Conservation (phyloP, 2,888 invertebrate genomes). For the Rapana venosa region DNA sequence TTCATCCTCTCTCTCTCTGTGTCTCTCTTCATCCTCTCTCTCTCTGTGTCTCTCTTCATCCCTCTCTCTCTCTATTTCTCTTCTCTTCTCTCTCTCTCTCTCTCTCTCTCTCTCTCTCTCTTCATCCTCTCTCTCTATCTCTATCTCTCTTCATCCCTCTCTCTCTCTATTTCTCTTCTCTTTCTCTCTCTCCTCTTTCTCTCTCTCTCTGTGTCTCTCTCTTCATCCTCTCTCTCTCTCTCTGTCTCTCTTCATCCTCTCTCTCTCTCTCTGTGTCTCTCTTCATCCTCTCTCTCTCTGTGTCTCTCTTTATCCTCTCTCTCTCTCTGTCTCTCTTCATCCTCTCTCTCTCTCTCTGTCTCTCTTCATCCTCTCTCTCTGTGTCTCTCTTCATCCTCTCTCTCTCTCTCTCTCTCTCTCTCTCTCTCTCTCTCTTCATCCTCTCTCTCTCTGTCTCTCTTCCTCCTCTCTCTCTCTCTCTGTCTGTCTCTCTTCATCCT, state of each 20-base stretch:
- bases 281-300: constrained; percentile 2
- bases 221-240: background rate
- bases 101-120: too few species aligned
- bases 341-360: background rate
- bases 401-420: constrained; percentile 6
- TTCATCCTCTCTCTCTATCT: too few species aligned
- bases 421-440: background rate
- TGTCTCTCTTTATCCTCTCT: background rate
- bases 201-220: too few species aligned
- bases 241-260: background rate
- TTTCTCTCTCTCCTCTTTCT: too few species aligned
- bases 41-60: too few species aligned
- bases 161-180: too few species aligned
- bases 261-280: background rate
- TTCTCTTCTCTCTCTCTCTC: too few species aligned
- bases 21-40: too few species aligned
- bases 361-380: background rate
- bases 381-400: background rate
- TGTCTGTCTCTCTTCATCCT: background rate
- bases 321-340: background rate
- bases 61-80: too few species aligned
- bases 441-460: too few species aligned
- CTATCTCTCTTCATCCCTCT: too few species aligned
- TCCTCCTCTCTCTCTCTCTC: background rate
- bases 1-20: too few species aligned